phyloP scores from a whole-genome alignment of 2,797 vertebrate genomes.

The Taenioides sp. region DNA sequence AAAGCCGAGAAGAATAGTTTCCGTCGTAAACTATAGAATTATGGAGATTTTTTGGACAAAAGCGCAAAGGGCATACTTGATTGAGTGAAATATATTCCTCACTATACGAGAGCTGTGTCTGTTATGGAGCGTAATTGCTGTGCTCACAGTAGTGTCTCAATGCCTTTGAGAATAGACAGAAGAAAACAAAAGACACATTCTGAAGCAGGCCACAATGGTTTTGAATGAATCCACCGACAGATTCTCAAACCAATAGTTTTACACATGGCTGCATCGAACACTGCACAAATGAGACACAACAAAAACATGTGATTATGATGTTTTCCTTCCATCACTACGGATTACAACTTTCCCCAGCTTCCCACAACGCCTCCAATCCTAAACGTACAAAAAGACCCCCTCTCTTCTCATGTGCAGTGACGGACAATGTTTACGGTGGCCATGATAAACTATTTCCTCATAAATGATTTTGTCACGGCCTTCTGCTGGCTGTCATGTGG shows the following conservation, averaged over 20 bases:
- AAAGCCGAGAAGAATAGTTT: not conserved
- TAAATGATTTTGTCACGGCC: slow-evolving; percentile 80
- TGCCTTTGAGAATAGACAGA: not conserved
- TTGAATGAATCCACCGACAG: slow-evolving; percentile 37
- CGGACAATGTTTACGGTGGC: slow-evolving; percentile 73
- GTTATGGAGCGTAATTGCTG: not conserved
- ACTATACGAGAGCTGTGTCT: not conserved
- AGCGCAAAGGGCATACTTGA: not conserved
- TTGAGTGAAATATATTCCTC: slow-evolving; percentile 4
- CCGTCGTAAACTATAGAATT: not conserved
- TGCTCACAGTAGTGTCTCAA: not conserved
- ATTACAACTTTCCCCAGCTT: slow-evolving; percentile 52
- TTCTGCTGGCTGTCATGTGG: slow-evolving; percentile 84
- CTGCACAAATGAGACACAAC: slow-evolving; percentile 50
- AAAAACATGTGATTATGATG: slow-evolving; percentile 45
- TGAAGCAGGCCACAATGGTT: slow-evolving; percentile 15
- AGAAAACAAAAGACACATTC: slow-evolving; percentile 27
- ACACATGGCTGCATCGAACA: slow-evolving; percentile 37
- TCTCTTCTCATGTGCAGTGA: slow-evolving; percentile 60
- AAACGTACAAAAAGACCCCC: slow-evolving; percentile 32
- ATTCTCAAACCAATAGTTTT: slow-evolving; percentile 37
- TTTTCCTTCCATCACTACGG: slow-evolving; percentile 27
- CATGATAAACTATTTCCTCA: slow-evolving; percentile 86
- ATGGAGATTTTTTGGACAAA: not conserved
- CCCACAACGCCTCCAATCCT: slow-evolving; percentile 33